Evolutionary conservation across 2,797 vertebrate genomes (phyloP), one percentile per base, ranked within the genome.

Genomic region (Prunella strophiata): DNA sequence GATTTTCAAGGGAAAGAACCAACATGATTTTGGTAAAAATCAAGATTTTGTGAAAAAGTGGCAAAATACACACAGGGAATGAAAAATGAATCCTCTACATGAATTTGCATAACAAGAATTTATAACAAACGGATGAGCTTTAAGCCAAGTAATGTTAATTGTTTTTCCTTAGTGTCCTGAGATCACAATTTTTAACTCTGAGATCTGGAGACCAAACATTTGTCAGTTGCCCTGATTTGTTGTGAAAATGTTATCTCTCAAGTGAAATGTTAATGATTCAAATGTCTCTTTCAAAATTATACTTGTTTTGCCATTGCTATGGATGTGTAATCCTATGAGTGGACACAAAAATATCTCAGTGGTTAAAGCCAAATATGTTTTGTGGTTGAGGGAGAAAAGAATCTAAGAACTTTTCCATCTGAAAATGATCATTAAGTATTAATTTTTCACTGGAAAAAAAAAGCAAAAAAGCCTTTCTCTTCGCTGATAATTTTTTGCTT

Each of bases 161-260:
- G 29, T 72, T 96, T 87, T 96, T 74, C 74, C 52, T 70, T 70
- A 26, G 20, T 68, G 86, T 42, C 42, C 34, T 26, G 57, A 94
- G 57, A 96, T 89, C 59, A 81, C 18, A 27, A n/a, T 80, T 95
- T 95, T 95, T 96, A 92, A 88, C 34, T 73, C 48, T 75, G 73
- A 96, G 45, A 80, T 95, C 38, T 89, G 16, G 84, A 91, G 82
- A 91, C 47, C 51, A 82, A 91, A 86, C 87, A 79, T 94, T 97
- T 96, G 52, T 88, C 92, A 96, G 73, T 22, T 95, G 67, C 51
- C 77, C 9, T n/a, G 26, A 73, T 93, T 97, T 96, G 76, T 96
- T 94, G 61, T 87, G 85, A 92, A 97, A 97, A 96, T 82, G 30
- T 91, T 93, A 87, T 42, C 70, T 94, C 83, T 97, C 89, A 34